Evolutionary conservation across 2,888 invertebrate genomes (phyloP).

Genomic region (Tridacna crocea): DNA sequence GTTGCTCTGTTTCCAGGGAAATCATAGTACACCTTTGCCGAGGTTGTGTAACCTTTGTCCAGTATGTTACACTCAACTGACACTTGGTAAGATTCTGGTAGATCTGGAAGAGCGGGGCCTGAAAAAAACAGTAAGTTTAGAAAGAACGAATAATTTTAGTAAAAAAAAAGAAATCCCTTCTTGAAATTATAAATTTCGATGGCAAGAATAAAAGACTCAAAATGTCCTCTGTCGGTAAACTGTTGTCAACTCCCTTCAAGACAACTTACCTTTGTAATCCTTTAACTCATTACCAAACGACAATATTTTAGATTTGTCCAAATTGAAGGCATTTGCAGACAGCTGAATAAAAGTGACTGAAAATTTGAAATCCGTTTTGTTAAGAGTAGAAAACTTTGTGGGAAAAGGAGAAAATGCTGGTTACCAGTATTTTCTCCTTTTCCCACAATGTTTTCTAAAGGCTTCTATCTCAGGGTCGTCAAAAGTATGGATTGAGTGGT

Average conservation of each 20-base stretch:
- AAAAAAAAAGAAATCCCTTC: background rate
- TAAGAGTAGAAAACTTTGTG: background rate
- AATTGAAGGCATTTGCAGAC: background rate
- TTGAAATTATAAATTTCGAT: too few relatives aligned
- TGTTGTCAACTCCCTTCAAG: too few relatives aligned
- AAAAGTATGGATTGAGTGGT: background rate
- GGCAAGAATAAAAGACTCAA: too few relatives aligned
- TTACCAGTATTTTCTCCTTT: background rate
- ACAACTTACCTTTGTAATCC: too few relatives aligned
- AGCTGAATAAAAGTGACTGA: too few relatives aligned
- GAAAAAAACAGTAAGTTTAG: background rate
- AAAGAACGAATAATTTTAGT: too few relatives aligned
- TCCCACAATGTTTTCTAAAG: background rate
- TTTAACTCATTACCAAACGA: background rate
- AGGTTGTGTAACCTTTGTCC: slow-evolving; percentile 51
- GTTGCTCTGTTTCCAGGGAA: slow-evolving; percentile 57
- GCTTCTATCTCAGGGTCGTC: background rate
- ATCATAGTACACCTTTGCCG: slow-evolving; percentile 49
- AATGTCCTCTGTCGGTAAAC: too few relatives aligned
- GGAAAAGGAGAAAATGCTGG: slow-evolving; percentile 5
- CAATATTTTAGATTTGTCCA: background rate
- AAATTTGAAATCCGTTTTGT: background rate
- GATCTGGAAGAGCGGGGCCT: slow-evolving; percentile 29
- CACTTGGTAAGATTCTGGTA: slow-evolving; percentile 46
- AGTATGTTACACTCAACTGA: slow-evolving; percentile 57